Base-by-base conservation (phyloP, 2,888 invertebrate genomes). In the Schizaphis graminum region DNA sequence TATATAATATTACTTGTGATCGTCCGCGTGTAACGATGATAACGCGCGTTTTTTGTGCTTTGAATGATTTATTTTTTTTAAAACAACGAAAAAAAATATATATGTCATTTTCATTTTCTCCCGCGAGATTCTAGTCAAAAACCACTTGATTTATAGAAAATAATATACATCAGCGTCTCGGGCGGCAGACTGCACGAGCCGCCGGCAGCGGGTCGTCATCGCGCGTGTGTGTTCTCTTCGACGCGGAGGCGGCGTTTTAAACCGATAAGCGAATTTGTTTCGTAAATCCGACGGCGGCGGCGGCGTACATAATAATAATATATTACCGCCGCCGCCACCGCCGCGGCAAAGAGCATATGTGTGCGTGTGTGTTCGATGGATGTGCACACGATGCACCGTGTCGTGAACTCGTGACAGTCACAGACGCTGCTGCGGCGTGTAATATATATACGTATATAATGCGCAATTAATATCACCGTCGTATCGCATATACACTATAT, bases 201-300 rank as follows among this genome's bases (percentile, higher is more conserved):
- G 10, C 26, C n/a, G 57, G 26, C 13, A 21, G 26, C 56, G 67
- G 57, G n/a, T 53, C n/a, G 44, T 67, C 53, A 11, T 56, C 49
- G 89, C 49, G 89, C 41, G 89, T 41, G 89, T 93, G 44, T 93
- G 89, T 93, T 93, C 93, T 89, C 56, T 89, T 89, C n/a, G 84
- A 47, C 77, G 35, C 77, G 53, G 41, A 44, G 41, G 13, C 89
- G 77, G 26, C 89, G 93, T 93, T 89, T 93, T 93, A 89, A 93
- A 93, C 56, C 92, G 92, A 77, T 53, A 93, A 93, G 89, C 89
- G 93, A 93, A 93, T 93, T 84, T 89, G 84, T 93, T 89, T 77
- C 28, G 35, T 56, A 84, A 53, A 77, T 67, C 44, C 86, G 26
- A 47, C 61, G 61, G 61, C 44, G 28, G 41, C 41, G 41, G n/a